Conservation (phyloP, 2,797 vertebrate species). For the Leuciscus waleckii region DNA sequence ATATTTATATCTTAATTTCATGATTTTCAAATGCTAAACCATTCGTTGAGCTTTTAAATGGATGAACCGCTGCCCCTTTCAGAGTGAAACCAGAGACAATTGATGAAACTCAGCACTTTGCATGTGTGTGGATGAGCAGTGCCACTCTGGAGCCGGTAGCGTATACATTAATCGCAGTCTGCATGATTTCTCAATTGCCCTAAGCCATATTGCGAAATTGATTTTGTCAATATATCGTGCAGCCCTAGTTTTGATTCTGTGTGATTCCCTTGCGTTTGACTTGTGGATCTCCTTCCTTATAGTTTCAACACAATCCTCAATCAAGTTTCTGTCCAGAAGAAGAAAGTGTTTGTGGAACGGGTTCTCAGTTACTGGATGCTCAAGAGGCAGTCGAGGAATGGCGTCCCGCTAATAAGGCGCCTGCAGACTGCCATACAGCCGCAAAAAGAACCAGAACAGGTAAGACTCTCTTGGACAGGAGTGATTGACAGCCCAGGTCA, state of each 20-base stretch:
- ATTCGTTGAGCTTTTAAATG: background rate
- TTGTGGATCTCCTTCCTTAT: constrained; percentile 36
- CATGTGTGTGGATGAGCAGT: background rate
- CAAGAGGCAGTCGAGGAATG: constrained; percentile 95
- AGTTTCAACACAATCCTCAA: constrained; percentile 96
- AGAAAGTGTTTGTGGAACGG: constrained; percentile 92
- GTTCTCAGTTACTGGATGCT: constrained; percentile 97
- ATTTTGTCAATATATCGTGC: background rate
- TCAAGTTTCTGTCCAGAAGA: constrained; percentile 95
- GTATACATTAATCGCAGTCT: too few species aligned
- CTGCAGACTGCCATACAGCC: constrained; percentile 92
- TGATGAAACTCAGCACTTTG: too few species aligned
- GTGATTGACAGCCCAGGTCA: background rate
- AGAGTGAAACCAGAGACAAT: too few species aligned
- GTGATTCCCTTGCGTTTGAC: background rate
- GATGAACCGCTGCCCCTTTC: too few species aligned
- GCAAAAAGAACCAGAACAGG: constrained; percentile 83
- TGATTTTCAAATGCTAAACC: too few species aligned
- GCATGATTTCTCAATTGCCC: too few species aligned
- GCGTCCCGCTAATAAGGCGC: constrained; percentile 92
- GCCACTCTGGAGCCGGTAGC: background rate
- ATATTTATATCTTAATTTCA: too few species aligned
- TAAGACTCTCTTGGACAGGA: constrained; percentile 63
- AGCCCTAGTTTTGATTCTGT: background rate
- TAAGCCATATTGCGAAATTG: background rate